phyloP scores from a whole-genome alignment of 2,888 invertebrate species.

The Erebia aethiops region DNA sequence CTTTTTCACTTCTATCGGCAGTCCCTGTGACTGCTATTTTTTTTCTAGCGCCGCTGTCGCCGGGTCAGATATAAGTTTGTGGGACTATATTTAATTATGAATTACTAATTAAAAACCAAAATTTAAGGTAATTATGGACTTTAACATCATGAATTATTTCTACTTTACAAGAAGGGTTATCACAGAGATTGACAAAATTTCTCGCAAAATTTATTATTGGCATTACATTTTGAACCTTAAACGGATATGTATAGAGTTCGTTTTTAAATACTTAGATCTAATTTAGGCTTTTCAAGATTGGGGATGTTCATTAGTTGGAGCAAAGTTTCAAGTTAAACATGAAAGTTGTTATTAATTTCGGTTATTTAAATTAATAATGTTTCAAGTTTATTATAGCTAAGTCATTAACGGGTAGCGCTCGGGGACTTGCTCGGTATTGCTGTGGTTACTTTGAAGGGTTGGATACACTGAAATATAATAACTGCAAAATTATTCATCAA shows the following conservation, averaged over 20 bases:
- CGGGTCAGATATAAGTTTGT: too few relatives aligned
- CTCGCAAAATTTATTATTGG: neutral
- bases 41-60: too few relatives aligned
- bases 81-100: too few relatives aligned
- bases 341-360: constrained; percentile 11
- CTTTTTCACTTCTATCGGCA: too few relatives aligned
- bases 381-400: neutral
- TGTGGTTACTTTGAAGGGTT: neutral
- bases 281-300: neutral
- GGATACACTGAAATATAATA: too few relatives aligned
- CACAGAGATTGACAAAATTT: neutral
- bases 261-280: neutral
- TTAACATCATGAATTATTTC: neutral
- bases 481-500: too few relatives aligned
- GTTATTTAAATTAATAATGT: constrained; percentile 13
- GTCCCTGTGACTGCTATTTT: too few relatives aligned
- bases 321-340: constrained; percentile 6
- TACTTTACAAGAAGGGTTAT: neutral
- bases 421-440: neutral
- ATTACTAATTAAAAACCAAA: too few relatives aligned
- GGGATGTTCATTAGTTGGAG: constrained; percentile 2
- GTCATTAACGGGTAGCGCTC: constrained; percentile 1
- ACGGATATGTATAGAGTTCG: rapidly evolving
- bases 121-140: neutral
- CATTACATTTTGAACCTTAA: neutral